Conservation (phyloP, 2,113 vertebrate genomes). For the Hypanus sabinus region DNA sequence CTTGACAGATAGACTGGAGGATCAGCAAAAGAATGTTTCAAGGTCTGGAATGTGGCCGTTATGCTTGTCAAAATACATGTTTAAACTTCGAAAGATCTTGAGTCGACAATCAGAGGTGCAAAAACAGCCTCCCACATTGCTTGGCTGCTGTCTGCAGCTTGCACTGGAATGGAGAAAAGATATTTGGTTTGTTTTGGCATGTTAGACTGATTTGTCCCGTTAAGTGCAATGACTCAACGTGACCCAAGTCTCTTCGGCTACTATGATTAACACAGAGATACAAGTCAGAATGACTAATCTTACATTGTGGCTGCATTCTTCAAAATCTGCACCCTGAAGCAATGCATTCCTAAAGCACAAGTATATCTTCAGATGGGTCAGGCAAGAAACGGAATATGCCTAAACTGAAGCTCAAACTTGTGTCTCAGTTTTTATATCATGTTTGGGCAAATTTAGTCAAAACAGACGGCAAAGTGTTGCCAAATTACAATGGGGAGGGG, state of each 20-base stretch:
- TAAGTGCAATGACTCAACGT: constrained; percentile 14
- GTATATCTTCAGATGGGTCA: no score
- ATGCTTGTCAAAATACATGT: no score
- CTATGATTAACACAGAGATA: not conserved
- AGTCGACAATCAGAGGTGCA: not conserved
- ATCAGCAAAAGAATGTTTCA: not conserved
- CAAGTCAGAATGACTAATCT: not conserved
- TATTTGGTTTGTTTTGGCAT: not conserved
- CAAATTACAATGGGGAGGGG: not conserved
- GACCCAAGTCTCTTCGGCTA: not conserved
- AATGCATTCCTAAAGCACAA: constrained; percentile 7
- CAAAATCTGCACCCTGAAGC: not conserved
- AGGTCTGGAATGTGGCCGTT: not conserved
- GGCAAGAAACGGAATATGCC: not conserved
- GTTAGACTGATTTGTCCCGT: not conserved
- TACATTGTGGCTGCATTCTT: not conserved
- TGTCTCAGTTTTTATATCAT: not conserved
- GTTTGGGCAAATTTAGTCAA: not conserved
- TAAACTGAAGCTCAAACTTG: not conserved
- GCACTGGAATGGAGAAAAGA: not conserved
- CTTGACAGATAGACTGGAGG: no score
- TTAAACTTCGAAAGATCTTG: no score
- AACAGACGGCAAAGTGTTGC: not conserved
- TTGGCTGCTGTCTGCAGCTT: not conserved
- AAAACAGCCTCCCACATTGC: not conserved